phyloP scores from a whole-genome alignment of 2,888 invertebrate genomes.

The Tinea trinotella region DNA sequence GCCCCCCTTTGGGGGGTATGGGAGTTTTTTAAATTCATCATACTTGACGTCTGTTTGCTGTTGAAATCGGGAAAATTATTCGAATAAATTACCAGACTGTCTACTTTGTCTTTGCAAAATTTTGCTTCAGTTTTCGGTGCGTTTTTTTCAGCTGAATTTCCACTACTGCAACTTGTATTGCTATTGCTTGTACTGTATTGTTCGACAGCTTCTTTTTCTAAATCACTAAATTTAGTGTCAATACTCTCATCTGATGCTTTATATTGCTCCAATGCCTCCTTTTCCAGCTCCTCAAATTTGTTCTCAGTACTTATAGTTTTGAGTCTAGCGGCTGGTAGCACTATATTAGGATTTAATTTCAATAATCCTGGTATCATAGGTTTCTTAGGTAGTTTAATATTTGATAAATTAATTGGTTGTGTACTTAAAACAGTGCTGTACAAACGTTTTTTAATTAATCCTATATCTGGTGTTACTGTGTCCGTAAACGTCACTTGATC shows the following conservation, averaged over 20 bases:
- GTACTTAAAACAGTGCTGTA: slow-evolving; percentile 69
- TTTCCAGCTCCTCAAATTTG: slow-evolving; percentile 71
- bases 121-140: slow-evolving; percentile 38
- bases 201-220: slow-evolving; percentile 77
- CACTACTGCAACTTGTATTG: slow-evolving; percentile 63
- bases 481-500: slow-evolving; percentile 48
- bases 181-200: slow-evolving; percentile 73
- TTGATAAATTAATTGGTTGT: slow-evolving; percentile 44
- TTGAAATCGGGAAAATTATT: slow-evolving; percentile 62
- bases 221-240: slow-evolving; percentile 73
- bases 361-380: slow-evolving; percentile 50
- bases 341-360: slow-evolving; percentile 55
- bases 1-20: slow-evolving; percentile 70
- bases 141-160: slow-evolving; percentile 49
- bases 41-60: slow-evolving; percentile 50
- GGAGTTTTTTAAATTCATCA: slow-evolving; percentile 68
- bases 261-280: slow-evolving; percentile 73
- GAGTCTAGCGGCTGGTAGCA: slow-evolving; percentile 42
- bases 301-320: slow-evolving; percentile 41
- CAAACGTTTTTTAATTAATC: slow-evolving; percentile 54
- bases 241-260: slow-evolving; percentile 72
- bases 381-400: slow-evolving; percentile 51
- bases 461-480: slow-evolving; percentile 41
- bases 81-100: slow-evolving; percentile 59
- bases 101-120: slow-evolving; percentile 59